Conservation (phyloP, 2,113 vertebrate genomes). For the Brachionichthys hirsutus region DNA sequence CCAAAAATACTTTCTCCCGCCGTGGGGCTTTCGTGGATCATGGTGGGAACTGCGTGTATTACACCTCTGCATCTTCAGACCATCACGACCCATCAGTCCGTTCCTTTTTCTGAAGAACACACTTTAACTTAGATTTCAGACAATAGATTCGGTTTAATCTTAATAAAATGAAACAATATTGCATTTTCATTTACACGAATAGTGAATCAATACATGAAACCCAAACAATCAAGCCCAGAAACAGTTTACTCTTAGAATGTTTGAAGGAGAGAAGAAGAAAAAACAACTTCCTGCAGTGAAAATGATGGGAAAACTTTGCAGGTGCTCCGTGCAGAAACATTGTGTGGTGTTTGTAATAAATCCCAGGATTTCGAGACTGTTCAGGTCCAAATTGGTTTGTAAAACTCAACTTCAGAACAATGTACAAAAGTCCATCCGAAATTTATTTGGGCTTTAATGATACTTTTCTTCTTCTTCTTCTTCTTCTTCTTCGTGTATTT, state of each 20-base stretch:
- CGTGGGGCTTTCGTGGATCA: constrained; percentile 62
- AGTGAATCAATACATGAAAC: constrained; percentile 58
- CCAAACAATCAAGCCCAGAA: constrained; percentile 41
- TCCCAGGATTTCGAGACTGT: not conserved
- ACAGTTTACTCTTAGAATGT: constrained; percentile 46
- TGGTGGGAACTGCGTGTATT: constrained; percentile 56
- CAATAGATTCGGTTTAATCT: constrained; percentile 71
- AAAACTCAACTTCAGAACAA: constrained; percentile 1
- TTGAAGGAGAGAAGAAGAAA: constrained; percentile 40
- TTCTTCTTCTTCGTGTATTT: no score
- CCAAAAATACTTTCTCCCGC: constrained; percentile 74
- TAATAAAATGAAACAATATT: constrained; percentile 63
- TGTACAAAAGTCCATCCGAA: constrained; percentile 11
- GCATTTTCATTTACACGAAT: constrained; percentile 65
- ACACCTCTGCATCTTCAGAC: constrained; percentile 15
- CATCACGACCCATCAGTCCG: constrained; percentile 4
- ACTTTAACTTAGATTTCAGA: constrained; percentile 38
- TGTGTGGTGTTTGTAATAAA: constrained; percentile 3
- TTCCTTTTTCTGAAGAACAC: constrained; percentile 40
- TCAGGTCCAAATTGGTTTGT: constrained; percentile 23
- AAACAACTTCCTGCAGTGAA: constrained; percentile 34
- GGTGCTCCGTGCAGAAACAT: constrained; percentile 36
- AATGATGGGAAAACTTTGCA: constrained; percentile 43
- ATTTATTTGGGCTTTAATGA: constrained; percentile 18
- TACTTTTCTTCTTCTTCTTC: not conserved